Evolutionary conservation across 2,888 invertebrate genomes (phyloP).

Genomic region (Morpho achilles): DNA sequence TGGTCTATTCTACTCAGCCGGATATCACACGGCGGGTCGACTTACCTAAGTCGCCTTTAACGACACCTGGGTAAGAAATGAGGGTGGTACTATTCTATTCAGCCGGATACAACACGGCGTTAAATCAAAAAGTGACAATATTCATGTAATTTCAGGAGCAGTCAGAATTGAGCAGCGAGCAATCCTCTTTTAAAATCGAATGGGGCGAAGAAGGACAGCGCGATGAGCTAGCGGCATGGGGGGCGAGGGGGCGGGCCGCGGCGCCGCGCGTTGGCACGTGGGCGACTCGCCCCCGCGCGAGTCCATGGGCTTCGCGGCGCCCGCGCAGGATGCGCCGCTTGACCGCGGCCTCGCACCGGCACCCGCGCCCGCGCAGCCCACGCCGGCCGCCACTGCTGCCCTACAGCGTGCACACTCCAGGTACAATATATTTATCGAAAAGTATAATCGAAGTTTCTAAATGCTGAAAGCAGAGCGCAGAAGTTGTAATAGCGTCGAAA

Average conservation of each 20-base stretch:
- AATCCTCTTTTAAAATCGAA: conserved; percentile 36
- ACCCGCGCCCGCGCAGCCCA: conserved; percentile 70
- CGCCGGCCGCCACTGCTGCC: conserved; percentile 56
- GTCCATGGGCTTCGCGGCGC: conserved; percentile 78
- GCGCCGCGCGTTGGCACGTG: conserved; percentile 81
- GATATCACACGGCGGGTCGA: no score
- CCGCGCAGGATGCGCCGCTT: conserved; percentile 79
- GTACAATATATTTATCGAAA: conserved; percentile 34
- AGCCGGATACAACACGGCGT: no score
- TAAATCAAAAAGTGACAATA: neutral
- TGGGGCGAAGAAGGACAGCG: conserved; percentile 60
- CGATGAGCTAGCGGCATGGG: conserved; percentile 78
- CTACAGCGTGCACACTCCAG: conserved; percentile 86
- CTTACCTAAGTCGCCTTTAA: no score
- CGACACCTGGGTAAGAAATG: no score
- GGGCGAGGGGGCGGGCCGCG: conserved; percentile 82
- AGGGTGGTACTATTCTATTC: no score
- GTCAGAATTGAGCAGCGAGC: conserved; percentile 26
- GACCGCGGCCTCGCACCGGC: conserved; percentile 67
- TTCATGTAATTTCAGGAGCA: conserved; percentile 36
- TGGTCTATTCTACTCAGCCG: no score
- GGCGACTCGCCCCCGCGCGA: conserved; percentile 80
- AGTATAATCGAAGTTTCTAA: no score
- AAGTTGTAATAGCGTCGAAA: no score
- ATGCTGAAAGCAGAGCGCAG: no score